A percentile compares a stretch with the other conserved stretches of the same genome.
Evolutionary conservation across 2,113 vertebrate species (phyloP).

Genomic region (Zosterops lateralis): DNA sequence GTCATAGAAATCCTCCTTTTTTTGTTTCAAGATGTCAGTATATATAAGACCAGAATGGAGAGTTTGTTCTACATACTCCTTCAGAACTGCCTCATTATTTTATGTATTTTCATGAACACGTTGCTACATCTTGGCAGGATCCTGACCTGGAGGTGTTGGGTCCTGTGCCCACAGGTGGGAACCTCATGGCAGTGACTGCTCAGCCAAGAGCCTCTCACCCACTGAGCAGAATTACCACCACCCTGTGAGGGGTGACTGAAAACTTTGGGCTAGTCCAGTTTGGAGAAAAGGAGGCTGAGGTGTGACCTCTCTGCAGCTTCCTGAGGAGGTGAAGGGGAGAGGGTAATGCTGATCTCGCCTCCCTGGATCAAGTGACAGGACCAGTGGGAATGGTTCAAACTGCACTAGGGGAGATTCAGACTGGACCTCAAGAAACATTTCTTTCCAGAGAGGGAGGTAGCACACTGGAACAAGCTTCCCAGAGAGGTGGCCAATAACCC

Average conservation of each 20-base stretch:
- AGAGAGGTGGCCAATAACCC: fast-evolving
- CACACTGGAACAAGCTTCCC: background rate
- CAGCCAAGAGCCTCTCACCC: background rate
- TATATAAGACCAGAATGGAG: background rate
- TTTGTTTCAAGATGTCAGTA: background rate
- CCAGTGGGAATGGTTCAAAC: fast-evolving
- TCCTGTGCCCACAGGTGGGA: background rate
- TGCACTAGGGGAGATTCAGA: fast-evolving
- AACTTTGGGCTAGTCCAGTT: fast-evolving
- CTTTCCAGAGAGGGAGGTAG: fast-evolving
- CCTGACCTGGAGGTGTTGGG: background rate
- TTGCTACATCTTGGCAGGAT: fast-evolving
- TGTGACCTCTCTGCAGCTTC: background rate
- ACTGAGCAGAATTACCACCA: background rate
- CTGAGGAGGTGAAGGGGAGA: background rate
- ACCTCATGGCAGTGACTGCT: fast-evolving
- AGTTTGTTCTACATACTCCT: background rate
- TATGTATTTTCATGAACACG: background rate
- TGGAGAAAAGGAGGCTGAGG: background rate
- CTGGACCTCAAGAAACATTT: background rate
- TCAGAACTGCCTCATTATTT: background rate
- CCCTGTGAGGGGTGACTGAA: fast-evolving
- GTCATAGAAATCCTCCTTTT: background rate
- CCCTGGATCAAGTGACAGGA: background rate
- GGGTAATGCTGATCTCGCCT: background rate